Base-by-base conservation (phyloP, 2,113 vertebrate species). In the Pycnonotus jocosus region DNA sequence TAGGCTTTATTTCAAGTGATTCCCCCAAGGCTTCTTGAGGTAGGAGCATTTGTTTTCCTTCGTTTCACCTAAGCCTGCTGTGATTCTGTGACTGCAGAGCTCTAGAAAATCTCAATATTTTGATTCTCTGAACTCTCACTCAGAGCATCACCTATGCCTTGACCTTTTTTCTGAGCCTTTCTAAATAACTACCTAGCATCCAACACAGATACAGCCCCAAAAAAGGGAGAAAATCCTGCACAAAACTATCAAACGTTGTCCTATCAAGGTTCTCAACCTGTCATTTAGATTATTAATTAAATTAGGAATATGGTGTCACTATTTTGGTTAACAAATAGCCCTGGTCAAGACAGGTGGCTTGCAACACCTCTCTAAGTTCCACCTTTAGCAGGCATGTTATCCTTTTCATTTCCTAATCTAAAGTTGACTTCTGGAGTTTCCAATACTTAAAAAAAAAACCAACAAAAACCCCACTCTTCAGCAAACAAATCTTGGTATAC, bases 11-110 rank as follows among this genome's bases (percentile, higher is more conserved):
- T 95, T 95, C 73, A 76, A 57, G 44, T 37, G 64, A 93, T 76
- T 86, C 38, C 74, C 90, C 60, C 70, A 60, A 94, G 90, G 82
- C 69, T 95, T 77, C 82, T 74, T 40, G 91, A 92, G 83, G 80
- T 95, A 88, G 51, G 35, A 97, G 71, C 73, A 60, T 95, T 96
- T 81, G 20, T 48, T 86, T 95, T 93, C 84, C 77, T 88, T 86
- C 60, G 28, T 89, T 94, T 92, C 89, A 92, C 68, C 72, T 96
- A 84, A 42, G 68, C 58, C 84, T 83, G 20, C 68, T 73, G 15
- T 24, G 86, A 68, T 82, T 60, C 56, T 60, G 69, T 53, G 30
- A 48, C 42, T 50, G 51, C 4, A 68, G 77, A 78, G 33, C 88
- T 80, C 61, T 77, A 20, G 2, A 54, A 24, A 88, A 30, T 53